Conservation (phyloP, 2,888 invertebrate genomes). For the Amblyjoppa fuscipennis region DNA sequence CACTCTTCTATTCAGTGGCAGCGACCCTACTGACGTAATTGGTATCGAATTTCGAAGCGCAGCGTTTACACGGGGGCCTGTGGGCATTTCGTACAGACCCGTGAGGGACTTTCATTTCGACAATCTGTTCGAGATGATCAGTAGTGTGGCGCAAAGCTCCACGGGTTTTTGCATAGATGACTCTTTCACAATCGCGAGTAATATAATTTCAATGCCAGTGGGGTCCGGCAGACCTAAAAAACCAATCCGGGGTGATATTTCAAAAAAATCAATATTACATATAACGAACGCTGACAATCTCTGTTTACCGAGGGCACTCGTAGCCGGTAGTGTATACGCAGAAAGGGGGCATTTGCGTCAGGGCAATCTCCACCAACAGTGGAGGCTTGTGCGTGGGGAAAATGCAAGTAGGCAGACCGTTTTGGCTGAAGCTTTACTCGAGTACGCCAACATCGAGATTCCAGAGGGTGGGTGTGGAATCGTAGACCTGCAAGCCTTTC, state of each 20-base stretch:
- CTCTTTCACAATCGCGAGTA: not conserved
- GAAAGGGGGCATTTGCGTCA: not conserved
- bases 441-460: not conserved
- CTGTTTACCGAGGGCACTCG: no score
- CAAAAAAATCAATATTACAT: not conserved
- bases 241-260: not conserved
- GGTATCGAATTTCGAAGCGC: no score
- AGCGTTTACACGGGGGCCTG: not conserved
- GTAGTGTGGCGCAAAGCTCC: not conserved
- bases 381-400: no score
- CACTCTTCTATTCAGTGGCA: not conserved
- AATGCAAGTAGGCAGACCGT: not conserved
- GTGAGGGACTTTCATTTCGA: not conserved
- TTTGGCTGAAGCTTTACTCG: conserved; percentile 1
- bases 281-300: not conserved
- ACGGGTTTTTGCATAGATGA: not conserved
- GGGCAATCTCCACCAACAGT: not conserved
- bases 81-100: not conserved
- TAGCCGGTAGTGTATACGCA: not conserved
- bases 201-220: not conserved
- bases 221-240: not conserved
- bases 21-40: not conserved
- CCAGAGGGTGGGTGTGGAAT: not conserved
- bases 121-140: not conserved
- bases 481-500: not conserved